Conservation (phyloP, 1,140 invertebrate species). For the Dreissena polymorpha region DNA sequence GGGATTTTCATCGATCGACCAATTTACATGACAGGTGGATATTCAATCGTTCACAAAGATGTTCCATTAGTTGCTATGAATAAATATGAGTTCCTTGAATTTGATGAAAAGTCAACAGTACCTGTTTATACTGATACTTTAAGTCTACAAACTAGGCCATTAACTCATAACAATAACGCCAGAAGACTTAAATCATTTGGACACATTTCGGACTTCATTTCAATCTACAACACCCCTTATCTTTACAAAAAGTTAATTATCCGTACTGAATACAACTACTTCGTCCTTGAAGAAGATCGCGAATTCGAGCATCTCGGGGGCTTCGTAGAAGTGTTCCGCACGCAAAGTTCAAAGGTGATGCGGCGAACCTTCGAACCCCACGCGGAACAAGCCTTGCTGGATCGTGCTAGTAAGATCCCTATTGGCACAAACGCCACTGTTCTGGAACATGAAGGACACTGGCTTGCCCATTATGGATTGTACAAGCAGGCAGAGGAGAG, state of each 20-base stretch:
- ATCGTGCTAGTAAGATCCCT: conserved; percentile 49
- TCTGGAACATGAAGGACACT: conserved; percentile 69
- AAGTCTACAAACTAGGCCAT: background rate
- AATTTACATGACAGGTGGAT: conserved; percentile 71
- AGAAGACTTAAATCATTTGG: conserved; percentile 52
- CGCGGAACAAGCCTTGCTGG: conserved; percentile 50
- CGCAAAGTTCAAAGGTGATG: conserved; percentile 60
- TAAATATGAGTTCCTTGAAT: conserved; percentile 74
- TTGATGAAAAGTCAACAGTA: conserved; percentile 29
- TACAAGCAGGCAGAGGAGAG: conserved; percentile 61
- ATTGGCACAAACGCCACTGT: conserved; percentile 67
- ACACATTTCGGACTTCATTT: conserved; percentile 69
- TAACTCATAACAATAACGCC: too few species aligned
- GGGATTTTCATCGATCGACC: conserved; percentile 72
- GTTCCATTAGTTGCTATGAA: conserved; percentile 70
- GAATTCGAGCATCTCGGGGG: conserved; percentile 62
- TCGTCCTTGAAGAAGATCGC: conserved; percentile 61
- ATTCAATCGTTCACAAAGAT: conserved; percentile 68
- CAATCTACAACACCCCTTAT: conserved; percentile 64
- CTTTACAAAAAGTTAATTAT: conserved; percentile 66
- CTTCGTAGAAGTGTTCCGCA: conserved; percentile 65
- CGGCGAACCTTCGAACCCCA: conserved; percentile 52
- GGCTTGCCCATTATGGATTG: conserved; percentile 59
- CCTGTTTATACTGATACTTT: background rate
- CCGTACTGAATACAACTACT: conserved; percentile 73